These are phyloP conservation scores for Aphis craccivora DNA, from an alignment of 1,140 invertebrate genomes.

Conservation along the genomic window DNA sequence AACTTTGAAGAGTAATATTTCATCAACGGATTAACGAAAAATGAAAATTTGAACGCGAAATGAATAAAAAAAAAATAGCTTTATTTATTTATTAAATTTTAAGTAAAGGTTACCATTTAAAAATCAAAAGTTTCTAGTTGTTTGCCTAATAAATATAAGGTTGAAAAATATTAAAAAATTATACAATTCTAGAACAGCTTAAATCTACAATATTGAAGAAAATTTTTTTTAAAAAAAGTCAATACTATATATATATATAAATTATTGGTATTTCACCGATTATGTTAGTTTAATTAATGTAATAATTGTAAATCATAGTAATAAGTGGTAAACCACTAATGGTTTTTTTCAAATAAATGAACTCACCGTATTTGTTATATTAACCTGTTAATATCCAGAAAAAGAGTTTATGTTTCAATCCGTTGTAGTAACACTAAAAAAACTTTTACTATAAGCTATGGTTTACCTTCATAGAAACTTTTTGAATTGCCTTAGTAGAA, in stretches of 20 bases:
- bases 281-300: background rate
- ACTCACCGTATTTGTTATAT: background rate
- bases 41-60: too few species aligned
- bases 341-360: background rate
- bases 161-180: too few species aligned
- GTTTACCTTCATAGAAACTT: background rate
- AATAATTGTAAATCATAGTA: background rate
- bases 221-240: too few species aligned
- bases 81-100: too few species aligned
- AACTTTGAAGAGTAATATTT: too few species aligned
- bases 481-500: background rate
- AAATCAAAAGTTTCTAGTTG: too few species aligned
- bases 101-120: too few species aligned
- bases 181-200: too few species aligned
- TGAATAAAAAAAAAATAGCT: too few species aligned
- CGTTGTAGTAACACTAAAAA: background rate
- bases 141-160: too few species aligned
- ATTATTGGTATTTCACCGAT: background rate
- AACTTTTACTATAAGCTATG: background rate
- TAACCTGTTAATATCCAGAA: background rate
- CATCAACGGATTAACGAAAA: too few species aligned
- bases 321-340: background rate
- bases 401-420: background rate
- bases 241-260: background rate
- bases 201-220: too few species aligned